Conservation (phyloP, 1,140 invertebrate species). For the Drosophila mayri region DNA sequence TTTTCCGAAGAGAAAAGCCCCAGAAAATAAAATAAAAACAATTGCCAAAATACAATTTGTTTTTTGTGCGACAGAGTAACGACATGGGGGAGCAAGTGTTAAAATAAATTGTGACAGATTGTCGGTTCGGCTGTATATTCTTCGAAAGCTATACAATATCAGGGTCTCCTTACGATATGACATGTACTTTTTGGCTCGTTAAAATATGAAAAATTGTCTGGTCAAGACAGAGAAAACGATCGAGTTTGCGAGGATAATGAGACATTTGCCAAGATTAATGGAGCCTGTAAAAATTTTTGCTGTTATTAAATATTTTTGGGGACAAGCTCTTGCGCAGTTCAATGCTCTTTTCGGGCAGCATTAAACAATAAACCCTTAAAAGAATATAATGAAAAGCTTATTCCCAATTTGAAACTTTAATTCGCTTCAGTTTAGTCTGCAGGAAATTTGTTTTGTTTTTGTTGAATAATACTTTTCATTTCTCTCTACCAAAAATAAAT, state of each 20-base stretch:
- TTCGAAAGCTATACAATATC: slow-evolving; percentile 56
- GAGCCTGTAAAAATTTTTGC: slow-evolving; percentile 3
- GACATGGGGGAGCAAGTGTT: slow-evolving; percentile 56
- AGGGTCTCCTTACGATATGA: slow-evolving; percentile 65
- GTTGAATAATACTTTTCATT: slow-evolving; percentile 2
- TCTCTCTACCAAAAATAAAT: slow-evolving; percentile 20
- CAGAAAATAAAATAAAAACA: slow-evolving; percentile 33
- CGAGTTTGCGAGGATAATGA: slow-evolving; percentile 16
- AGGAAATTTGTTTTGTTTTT: neutral
- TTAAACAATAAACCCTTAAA: no score
- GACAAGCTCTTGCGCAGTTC: slow-evolving; percentile 6
- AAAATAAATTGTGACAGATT: slow-evolving; percentile 73
- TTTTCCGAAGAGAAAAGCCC: slow-evolving; percentile 57
- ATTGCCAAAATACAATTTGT: slow-evolving; percentile 40
- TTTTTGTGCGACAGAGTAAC: slow-evolving; percentile 42
- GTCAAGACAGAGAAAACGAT: slow-evolving; percentile 17
- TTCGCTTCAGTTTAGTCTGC: neutral
- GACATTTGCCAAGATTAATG: slow-evolving; percentile 39
- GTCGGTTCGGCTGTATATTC: slow-evolving; percentile 12
- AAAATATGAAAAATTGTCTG: slow-evolving; percentile 62
- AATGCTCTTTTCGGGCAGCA: neutral
- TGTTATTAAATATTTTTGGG: slow-evolving; percentile 10
- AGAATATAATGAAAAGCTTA: neutral
- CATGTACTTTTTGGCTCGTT: slow-evolving; percentile 58
- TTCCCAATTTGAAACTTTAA: neutral